These are phyloP conservation scores for Campaea margaritaria DNA, from an alignment of 2,888 invertebrate genomes.

Conservation along the genomic window DNA sequence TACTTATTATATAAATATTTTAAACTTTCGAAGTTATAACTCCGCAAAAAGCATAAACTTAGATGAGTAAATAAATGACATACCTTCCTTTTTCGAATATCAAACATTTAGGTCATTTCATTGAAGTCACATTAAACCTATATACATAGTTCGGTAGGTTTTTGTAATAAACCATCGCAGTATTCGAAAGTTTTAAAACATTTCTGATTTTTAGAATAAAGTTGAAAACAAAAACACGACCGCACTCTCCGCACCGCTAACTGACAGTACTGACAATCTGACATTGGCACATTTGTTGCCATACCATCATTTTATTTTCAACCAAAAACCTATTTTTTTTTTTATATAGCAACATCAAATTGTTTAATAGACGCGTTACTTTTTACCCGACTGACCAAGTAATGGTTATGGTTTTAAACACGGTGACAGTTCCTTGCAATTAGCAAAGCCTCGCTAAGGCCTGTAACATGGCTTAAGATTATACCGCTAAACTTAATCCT, in stretches of 20 bases:
- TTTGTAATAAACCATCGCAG: constrained; percentile 40
- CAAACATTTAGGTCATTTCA: constrained; percentile 28
- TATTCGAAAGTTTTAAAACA: constrained; percentile 66
- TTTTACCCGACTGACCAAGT: too few relatives aligned
- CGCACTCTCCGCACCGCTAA: constrained; percentile 52
- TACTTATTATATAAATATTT: not conserved
- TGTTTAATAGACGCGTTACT: not conserved
- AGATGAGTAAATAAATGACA: not conserved
- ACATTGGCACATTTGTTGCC: constrained; percentile 49
- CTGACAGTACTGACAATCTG: constrained; percentile 52
- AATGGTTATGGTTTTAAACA: too few relatives aligned
- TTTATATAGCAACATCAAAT: too few relatives aligned
- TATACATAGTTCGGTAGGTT: constrained; percentile 6
- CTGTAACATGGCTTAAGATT: too few relatives aligned
- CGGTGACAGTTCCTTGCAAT: too few relatives aligned
- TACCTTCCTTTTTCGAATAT: constrained; percentile 27
- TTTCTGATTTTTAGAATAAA: constrained; percentile 48
- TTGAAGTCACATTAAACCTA: constrained; percentile 12
- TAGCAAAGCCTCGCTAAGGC: too few relatives aligned
- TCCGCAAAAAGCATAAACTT: not conserved
- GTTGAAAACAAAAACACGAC: constrained; percentile 66
- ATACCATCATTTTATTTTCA: too few relatives aligned
- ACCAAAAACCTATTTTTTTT: too few relatives aligned
- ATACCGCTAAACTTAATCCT: too few relatives aligned
- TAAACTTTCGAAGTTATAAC: not conserved